Evolutionary conservation across 2,797 vertebrate species (phyloP).

Genomic region (Pseudotriccus pelzelni): DNA sequence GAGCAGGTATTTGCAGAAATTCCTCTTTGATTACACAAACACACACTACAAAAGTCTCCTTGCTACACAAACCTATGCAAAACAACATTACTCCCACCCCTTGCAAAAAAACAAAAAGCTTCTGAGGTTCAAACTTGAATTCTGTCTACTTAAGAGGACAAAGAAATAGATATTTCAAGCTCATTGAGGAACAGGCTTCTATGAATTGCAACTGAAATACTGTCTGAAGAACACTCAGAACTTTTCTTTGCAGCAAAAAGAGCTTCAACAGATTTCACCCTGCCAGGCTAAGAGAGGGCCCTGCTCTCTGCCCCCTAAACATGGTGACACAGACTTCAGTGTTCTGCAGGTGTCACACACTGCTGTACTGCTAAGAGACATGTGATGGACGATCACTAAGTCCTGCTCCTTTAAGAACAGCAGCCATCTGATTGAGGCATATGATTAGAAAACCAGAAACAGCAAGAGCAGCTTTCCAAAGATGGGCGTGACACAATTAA

Average conservation of each 20-base stretch:
- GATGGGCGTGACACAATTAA: neutral
- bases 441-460: constrained; percentile 28
- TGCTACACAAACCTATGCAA: neutral
- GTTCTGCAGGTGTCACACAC: neutral
- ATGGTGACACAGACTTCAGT: neutral
- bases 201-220: neutral
- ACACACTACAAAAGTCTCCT: neutral
- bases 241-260: neutral
- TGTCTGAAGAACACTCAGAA: neutral
- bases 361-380: neutral
- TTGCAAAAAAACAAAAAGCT: neutral
- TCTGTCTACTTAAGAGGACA: neutral
- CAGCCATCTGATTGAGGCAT: neutral
- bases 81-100: neutral
- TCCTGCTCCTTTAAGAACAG: neutral
- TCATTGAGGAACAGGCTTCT: neutral
- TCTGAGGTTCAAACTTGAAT: neutral
- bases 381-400: accelerated
- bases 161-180: neutral
- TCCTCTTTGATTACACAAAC: neutral
- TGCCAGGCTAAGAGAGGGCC: neutral
- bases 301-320: neutral
- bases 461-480: constrained; percentile 5
- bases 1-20: neutral
- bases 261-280: neutral